Percentiles rank a stretch among this genome's conserved stretches.
phyloP scores from a whole-genome alignment of 2,113 vertebrate species.

The Electrona antarctica region DNA sequence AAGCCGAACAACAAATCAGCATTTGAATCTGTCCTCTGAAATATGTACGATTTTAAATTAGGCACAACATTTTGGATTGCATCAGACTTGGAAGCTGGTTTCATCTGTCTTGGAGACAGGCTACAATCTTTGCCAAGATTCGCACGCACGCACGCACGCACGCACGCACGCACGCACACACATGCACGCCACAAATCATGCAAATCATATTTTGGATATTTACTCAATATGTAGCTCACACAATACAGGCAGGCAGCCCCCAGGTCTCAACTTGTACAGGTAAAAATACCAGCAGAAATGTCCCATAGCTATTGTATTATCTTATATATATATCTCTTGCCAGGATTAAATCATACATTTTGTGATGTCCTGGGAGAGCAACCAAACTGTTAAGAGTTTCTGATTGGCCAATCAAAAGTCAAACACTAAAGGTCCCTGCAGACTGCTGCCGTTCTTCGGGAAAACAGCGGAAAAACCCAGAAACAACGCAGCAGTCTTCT shows the following conservation, averaged over 20 bases:
- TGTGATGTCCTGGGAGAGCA: too few relatives aligned
- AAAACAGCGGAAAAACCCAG: too few relatives aligned
- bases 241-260: constrained; percentile 14
- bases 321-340: too few relatives aligned
- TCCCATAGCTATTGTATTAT: too few relatives aligned
- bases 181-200: background rate
- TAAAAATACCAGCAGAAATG: background rate
- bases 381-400: too few relatives aligned
- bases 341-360: too few relatives aligned
- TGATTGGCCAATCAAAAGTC: too few relatives aligned
- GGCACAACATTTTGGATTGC: constrained; percentile 33
- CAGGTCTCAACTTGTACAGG: constrained; percentile 52
- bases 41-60: constrained; percentile 6
- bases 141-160: background rate
- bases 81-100: constrained; percentile 38
- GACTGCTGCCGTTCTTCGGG: too few relatives aligned
- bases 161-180: background rate
- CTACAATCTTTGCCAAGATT: constrained; percentile 24
- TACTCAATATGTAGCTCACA: constrained; percentile 37
- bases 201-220: constrained; percentile 55
- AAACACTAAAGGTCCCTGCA: too few relatives aligned
- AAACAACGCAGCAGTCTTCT: too few relatives aligned
- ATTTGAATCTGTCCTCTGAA: constrained; percentile 29
- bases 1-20: constrained; percentile 27
- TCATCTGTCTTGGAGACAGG: constrained; percentile 20